Base-by-base conservation (phyloP, 2,113 vertebrate genomes). In the Pseudorectes ferrugineus region DNA sequence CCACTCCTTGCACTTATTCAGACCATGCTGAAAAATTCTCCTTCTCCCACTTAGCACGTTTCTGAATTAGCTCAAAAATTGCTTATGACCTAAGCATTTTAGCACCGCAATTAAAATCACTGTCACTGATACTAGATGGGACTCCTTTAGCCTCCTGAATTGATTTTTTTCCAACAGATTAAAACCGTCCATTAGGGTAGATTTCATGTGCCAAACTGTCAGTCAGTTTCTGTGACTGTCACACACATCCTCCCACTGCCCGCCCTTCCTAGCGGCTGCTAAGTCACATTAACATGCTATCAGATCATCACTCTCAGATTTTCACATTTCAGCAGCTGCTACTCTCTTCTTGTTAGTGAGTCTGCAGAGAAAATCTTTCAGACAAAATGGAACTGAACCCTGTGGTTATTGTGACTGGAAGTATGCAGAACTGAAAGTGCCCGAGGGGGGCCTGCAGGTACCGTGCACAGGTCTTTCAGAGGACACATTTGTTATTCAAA, bases 351-450 rank as follows among this genome's bases (percentile, higher is more conserved):
- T 88, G 87, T 91, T 83, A 92, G 82, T 29, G 38, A 93, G 83
- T 92, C 94, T 94, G 79, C 59, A 80, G 85, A 95, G 92, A 92
- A 88, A 92, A 90, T 74, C 42, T 83, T 94, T 66, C 85, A 96
- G 91, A 80, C 63, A 88, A 94, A 94, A 93, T 58, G 95, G 79
- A 93, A 65, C 67, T 2, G 3, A 92, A 54, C 42, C 75, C 82
- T 70, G 62, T 90, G 75, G 90, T 85, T 94, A 88, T 85, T 92
- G 91, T 77, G 88, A 70, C 85, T 93, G 63, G 38, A 88, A 92
- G 75, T 22, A 48, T 43, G 46, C 82, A 88, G 91, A 74, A 77
- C 51, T 76, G 43, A 73, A 85, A 96, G 71, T 68, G 92, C 95
- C 92, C 0, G 51, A 90, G 91, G 95, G 72, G 62, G 25, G 59